Percentiles rank a stretch among this genome's conserved stretches.
Evolutionary conservation across 2,888 invertebrate species (phyloP).

Genomic region (Leptura quadrifasciata): DNA sequence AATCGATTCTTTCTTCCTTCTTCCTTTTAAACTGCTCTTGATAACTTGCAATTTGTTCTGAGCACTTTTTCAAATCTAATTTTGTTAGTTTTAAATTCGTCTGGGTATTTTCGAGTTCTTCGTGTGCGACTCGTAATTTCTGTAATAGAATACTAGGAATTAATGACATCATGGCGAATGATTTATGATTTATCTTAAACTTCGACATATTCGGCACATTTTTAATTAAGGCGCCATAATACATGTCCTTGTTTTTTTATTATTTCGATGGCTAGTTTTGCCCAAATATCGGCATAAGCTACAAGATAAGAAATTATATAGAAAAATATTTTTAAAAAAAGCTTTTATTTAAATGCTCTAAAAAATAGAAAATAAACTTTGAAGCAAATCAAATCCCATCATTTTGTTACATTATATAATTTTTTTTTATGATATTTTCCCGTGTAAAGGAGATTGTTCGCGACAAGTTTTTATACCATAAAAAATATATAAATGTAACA

Average conservation of each 20-base stretch:
- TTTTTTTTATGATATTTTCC: too few relatives aligned
- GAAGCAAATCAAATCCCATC: too few relatives aligned
- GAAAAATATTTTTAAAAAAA: too few relatives aligned
- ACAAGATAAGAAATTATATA: too few relatives aligned
- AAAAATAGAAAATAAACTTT: too few relatives aligned
- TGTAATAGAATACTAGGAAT: constrained; percentile 30
- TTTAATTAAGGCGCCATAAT: neutral
- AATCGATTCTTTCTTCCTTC: constrained; percentile 68
- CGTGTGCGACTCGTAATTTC: constrained; percentile 52
- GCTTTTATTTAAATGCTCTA: too few relatives aligned
- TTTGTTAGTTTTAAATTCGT: constrained; percentile 53
- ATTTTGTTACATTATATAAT: too few relatives aligned
- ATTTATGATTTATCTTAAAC: neutral
- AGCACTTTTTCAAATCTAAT: constrained; percentile 54
- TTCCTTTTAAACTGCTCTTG: constrained; percentile 55
- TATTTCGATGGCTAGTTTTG: too few relatives aligned
- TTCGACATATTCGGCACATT: neutral
- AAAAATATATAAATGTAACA: too few relatives aligned
- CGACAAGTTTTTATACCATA: too few relatives aligned
- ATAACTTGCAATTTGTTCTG: constrained; percentile 52
- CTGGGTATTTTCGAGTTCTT: constrained; percentile 46
- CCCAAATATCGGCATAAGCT: too few relatives aligned
- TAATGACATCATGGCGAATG: neutral
- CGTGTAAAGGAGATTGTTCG: too few relatives aligned
- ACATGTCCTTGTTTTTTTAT: neutral